Base-by-base conservation (phyloP, 2,888 invertebrate genomes). In the Patella caerulea region DNA sequence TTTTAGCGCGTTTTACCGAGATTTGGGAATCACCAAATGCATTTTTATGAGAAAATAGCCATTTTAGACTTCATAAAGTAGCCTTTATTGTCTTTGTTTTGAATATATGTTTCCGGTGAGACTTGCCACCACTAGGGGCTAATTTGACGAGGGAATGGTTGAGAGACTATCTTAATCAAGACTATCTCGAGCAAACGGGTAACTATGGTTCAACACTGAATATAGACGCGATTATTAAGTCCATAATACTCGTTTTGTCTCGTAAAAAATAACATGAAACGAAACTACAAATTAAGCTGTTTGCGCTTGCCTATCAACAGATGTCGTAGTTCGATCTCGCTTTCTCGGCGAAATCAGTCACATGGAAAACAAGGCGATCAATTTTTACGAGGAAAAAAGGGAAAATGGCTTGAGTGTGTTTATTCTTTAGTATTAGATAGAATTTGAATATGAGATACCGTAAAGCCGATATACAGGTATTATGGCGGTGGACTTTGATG, bases 81-180 rank as follows among this genome's bases (percentile, higher is more conserved):
- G 15, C n/a, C 56, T 75, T 75, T 75, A 75, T 70, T 75, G 75
- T 71, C 75, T 71, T 75, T 75, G 75, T 75, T 70, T 71, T 71
- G 71, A 70, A 71, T 75, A 71, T 71, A 71, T 65, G 70, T 54
- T 70, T 75, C 75, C 71, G 71, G 19, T 71, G 54, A 71, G 75
- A 65, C 65, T 65, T 65, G 65, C 12, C 19, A 19, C 24, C 65
- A 24, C 65, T 65, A 12, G 11, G 24, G 14, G 24, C 65, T 65
- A 65, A 65, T 65, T 45, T 24, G 24, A 65, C 65, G 65, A 65
- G 19, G 24, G 24, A 14, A 14, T 24, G 19, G 65, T 24, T 65
- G 65, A 24, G 24, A 65, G 65, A 65, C 65, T 65, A 65, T 24
- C 65, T 24, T 65, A 24, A 24, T 65, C 65, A 24, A 65, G 65